Evolutionary conservation across 2,797 vertebrate genomes (phyloP).

Genomic region (Manis javanica): DNA sequence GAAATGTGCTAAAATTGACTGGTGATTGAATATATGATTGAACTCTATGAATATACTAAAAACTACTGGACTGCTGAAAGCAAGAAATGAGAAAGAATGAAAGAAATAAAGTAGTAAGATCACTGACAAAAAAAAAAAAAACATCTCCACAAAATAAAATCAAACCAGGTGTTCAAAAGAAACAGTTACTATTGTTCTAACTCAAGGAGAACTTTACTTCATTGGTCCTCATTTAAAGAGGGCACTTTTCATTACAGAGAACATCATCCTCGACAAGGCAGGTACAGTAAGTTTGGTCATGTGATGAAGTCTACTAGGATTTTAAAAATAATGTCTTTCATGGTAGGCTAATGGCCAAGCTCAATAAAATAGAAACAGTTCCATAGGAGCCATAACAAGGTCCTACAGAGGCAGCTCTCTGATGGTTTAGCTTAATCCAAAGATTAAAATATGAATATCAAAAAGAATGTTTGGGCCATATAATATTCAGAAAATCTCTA

Average conservation of each 20-base stretch:
- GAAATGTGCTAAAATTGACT: constrained; percentile 13
- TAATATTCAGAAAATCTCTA: constrained; percentile 20
- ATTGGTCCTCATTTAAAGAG: constrained; percentile 43
- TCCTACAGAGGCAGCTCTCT: background rate
- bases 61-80: background rate
- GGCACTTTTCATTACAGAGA: constrained; percentile 20
- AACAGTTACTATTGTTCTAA: constrained; percentile 49
- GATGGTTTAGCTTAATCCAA: constrained; percentile 34
- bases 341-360: constrained; percentile 59
- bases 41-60: background rate
- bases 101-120: background rate
- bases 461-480: constrained; percentile 10
- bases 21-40: background rate
- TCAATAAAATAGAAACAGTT: constrained; percentile 66
- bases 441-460: constrained; percentile 64
- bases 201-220: constrained; percentile 18
- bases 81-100: background rate
- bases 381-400: constrained; percentile 17
- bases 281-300: constrained; percentile 44
- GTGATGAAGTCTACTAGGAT: constrained; percentile 47
- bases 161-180: constrained; percentile 56
- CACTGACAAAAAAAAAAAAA: constrained; percentile 36
- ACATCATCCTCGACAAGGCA: constrained; percentile 10
- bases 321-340: constrained; percentile 67
- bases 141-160: constrained; percentile 57